Evolutionary conservation across 2,113 vertebrate species (phyloP), one percentile per base, ranked within the genome.

Genomic region (Zosterops borbonicus): DNA sequence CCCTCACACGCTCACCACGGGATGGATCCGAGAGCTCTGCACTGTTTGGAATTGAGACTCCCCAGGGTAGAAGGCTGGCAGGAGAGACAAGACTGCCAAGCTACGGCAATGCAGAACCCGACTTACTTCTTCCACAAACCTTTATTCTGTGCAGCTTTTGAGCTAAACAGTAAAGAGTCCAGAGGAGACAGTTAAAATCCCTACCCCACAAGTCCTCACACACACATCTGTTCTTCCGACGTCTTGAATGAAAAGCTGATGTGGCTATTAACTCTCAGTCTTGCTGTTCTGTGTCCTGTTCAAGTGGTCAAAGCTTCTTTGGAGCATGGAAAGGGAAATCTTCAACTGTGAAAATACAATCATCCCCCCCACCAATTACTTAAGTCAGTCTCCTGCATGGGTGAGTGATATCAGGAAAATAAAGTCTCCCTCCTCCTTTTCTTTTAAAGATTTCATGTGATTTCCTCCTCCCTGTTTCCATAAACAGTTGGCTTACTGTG

Each of bases 291-390:
- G 97, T 70, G 98, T 99, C 92, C 89, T 98, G 96, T 99, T 99
- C 91, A 98, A 97, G 55, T 97, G 92, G 52, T 99, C 98, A 93
- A 99, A 99, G 95, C 98, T 99, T 95, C 98, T 98, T 95, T 99
- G 99, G 69, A 99, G 98, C 97, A 98, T 95, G 93, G 98, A 78
- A 77, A 99, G 98, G 89, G 99, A 99, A 63, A 69, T 98, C 93
- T 99, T 99, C 25, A 99, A 97, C 99, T 99, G 97, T 60, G 93
- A 96, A 96, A 53, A 97, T 37, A 95, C 9, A 96, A 96, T 55
- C 80, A 91, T 9, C 12, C 21, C 53, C 44, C 25, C 56, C n/a
- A 4, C 27, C 44, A 69, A 39, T 85, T 69, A 83, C 31, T 82
- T 64, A 44, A 41, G 49, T 91, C 78, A 71, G 17, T 60, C 52